A percentile compares a stretch with the other conserved stretches of the same genome.
These are phyloP conservation scores for Triplophysa siluroides DNA, from an alignment of 2,113 vertebrate species.

Conservation along the genomic window DNA sequence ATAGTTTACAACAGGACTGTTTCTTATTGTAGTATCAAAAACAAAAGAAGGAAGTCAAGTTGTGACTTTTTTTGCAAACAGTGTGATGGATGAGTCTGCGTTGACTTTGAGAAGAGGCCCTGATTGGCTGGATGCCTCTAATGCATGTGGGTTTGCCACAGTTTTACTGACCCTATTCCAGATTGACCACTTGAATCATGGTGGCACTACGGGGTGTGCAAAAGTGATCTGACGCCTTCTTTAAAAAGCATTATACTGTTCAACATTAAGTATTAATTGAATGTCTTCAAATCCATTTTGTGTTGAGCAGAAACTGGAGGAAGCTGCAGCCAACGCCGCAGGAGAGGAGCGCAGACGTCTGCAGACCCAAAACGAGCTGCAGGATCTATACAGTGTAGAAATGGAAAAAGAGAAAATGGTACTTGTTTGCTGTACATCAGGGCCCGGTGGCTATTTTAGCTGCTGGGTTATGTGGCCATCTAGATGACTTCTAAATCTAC, in stretches of 20 bases:
- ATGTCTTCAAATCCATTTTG: neutral
- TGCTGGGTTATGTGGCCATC: neutral
- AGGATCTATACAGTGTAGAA: constrained; percentile 87
- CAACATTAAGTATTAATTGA: neutral
- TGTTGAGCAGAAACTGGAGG: constrained; percentile 84
- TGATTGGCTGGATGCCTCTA: neutral
- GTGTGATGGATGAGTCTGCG: neutral
- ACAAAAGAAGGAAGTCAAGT: neutral
- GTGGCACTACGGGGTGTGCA: too few relatives aligned
- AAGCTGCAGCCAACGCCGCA: constrained; percentile 83
- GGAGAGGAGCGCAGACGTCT: constrained; percentile 88
- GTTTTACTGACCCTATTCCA: neutral
- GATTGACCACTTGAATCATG: neutral
- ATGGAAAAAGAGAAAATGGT: constrained; percentile 93
- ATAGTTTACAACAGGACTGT: neutral
- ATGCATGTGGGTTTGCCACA: constrained; percentile 34
- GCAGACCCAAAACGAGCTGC: constrained; percentile 90
- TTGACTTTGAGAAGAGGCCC: constrained; percentile 10
- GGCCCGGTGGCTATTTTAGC: neutral
- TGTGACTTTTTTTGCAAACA: neutral
- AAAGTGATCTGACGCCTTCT: neutral
- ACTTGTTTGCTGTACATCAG: neutral
- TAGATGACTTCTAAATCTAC: neutral
- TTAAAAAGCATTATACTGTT: too few relatives aligned
- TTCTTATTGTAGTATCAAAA: neutral